Evolutionary conservation across 1,140 invertebrate species (phyloP), one percentile per base, ranked within the genome.

Genomic region (Cyphomyrmex costatus): DNA sequence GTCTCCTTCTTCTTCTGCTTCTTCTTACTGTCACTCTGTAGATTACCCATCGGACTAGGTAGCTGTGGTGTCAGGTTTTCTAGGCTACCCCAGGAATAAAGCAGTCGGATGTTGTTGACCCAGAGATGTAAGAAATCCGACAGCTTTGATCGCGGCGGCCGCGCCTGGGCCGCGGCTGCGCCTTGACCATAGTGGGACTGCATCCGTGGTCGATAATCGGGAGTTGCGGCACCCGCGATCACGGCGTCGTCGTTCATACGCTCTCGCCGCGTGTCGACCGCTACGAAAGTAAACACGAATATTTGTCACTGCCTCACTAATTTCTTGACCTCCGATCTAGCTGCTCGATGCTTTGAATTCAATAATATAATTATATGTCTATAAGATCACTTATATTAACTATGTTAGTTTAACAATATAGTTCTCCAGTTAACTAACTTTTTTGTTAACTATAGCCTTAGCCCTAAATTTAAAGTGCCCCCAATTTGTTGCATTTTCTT

Each of bases 1-100:
- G 82, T 71, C 68, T 66, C 19, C 85, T 71, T 58, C 51, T 93
- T 92, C 60, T 89, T 93, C 2, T 77, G 91, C 58, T 92, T 94
- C 56, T 90, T 93, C 80, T 92, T 94, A 4, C 86, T 88, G 70
- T 95, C 94, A 71, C 93, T 95, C 73, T 95, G 94, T 53, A 94
- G 73, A 83, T 95, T 95, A 36, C 94, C 94, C 94, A 95, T 95
- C 6, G 78, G 82, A 61, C 27, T 10, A n/a, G 74, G 19, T 5
- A 60, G 8, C 19, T 74, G 68, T 7, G 66, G 68, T 5, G 21
- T 16, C 63, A 56, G 33, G 24, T 14, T 8, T 8, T 83, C 68
- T 24, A 74, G 14, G 14, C 46, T 53, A 42, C 56, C 14, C 77
- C 86, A 60, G 76, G 65, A 42, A 87, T 91, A 88, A 71, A 90